phyloP scores from a whole-genome alignment of 2,888 invertebrate genomes.

The Meghimatium bilineatum region DNA sequence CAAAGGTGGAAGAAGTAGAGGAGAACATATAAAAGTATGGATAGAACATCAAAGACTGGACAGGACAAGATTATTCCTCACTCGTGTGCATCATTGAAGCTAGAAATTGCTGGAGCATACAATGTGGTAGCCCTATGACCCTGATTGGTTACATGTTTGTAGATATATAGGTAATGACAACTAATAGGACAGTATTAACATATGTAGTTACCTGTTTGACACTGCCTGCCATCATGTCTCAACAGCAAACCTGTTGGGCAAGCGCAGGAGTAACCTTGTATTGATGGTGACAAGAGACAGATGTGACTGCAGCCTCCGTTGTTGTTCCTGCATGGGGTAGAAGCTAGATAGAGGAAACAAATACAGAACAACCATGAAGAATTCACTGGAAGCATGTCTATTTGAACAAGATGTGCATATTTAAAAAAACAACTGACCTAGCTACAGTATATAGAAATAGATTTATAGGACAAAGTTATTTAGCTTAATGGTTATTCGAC shows the following conservation, averaged over 20 bases:
- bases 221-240: slow-evolving; percentile 75
- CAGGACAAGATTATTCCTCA: no score
- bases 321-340: slow-evolving; percentile 83
- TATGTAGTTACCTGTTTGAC: slow-evolving; percentile 64
- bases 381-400: neutral
- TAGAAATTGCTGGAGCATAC: no score
- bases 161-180: neutral
- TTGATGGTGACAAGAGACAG: slow-evolving; percentile 82
- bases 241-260: slow-evolving; percentile 89
- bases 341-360: slow-evolving; percentile 78
- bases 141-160: no score
- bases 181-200: neutral
- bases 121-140: no score
- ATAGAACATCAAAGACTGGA: no score
- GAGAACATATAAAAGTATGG: no score
- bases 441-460: no score
- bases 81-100: no score
- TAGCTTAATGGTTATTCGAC: no score
- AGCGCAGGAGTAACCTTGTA: slow-evolving; percentile 84
- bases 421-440: no score
- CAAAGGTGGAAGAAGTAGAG: no score
- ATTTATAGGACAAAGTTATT: no score
- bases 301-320: slow-evolving; percentile 93
- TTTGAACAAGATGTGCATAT: neutral
- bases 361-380: neutral